Evolutionary conservation across 2,888 invertebrate species (phyloP).

Genomic region (Chironomus tentans): DNA sequence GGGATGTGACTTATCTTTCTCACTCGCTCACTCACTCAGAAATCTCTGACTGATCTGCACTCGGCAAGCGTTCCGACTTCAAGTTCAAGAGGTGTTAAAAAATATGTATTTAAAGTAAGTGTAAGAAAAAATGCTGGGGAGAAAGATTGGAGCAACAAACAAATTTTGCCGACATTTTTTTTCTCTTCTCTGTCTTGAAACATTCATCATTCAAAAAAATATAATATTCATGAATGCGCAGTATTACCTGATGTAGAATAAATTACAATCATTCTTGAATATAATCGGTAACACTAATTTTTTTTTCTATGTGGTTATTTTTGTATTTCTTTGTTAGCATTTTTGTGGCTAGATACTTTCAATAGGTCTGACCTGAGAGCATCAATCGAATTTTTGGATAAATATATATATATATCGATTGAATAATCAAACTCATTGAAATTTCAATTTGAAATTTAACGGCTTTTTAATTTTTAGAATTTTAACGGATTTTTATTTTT

Average conservation of each 20-base stretch:
- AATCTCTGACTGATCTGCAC: not conserved
- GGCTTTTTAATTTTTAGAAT: no score
- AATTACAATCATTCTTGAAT: not conserved
- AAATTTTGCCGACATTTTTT: slow-evolving; percentile 11
- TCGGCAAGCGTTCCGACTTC: not conserved
- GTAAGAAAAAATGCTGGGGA: not conserved
- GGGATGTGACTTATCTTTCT: slow-evolving; percentile 22
- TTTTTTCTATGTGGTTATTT: not conserved
- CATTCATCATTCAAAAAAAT: slow-evolving; percentile 18
- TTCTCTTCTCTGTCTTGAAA: not conserved
- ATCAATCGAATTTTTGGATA: no score
- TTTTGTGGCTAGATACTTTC: no score
- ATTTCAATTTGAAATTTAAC: no score
- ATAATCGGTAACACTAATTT: slow-evolving; percentile 9
- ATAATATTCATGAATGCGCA: not conserved
- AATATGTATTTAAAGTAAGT: slow-evolving; percentile 19
- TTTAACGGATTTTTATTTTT: no score
- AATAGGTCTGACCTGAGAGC: no score
- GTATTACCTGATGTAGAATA: slow-evolving; percentile 11
- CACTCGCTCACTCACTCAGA: not conserved
- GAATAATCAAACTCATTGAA: no score
- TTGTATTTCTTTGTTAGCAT: no score
- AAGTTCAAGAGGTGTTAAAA: slow-evolving; percentile 27
- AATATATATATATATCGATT: no score
- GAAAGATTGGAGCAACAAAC: slow-evolving; percentile 12